These are phyloP conservation scores for Coenonympha arcania DNA, from an alignment of 2,888 invertebrate species.

Conservation along the genomic window DNA sequence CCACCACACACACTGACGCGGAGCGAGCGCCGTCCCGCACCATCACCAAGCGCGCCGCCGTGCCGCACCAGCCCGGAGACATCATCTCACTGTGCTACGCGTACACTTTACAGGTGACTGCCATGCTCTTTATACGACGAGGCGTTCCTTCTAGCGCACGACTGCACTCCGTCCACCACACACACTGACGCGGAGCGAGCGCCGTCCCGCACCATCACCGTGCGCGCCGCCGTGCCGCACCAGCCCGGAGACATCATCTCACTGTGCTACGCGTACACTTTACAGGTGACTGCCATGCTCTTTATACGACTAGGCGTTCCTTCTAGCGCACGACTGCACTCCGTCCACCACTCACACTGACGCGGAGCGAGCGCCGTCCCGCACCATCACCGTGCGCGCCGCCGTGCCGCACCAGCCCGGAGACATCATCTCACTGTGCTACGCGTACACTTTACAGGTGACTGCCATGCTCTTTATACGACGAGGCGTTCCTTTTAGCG, in stretches of 20 bases:
- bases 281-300: slow-evolving; percentile 76
- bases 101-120: slow-evolving; percentile 78
- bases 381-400: slow-evolving; percentile 77
- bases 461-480: slow-evolving; percentile 76
- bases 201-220: slow-evolving; percentile 70
- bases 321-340: slow-evolving; percentile 83
- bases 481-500: slow-evolving; percentile 79
- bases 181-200: slow-evolving; percentile 78
- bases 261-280: slow-evolving; percentile 81
- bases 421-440: slow-evolving; percentile 79
- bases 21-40: slow-evolving; percentile 63
- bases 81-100: slow-evolving; percentile 82
- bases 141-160: slow-evolving; percentile 82
- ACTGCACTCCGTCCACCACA: slow-evolving; percentile 81
- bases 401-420: slow-evolving; percentile 72
- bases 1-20: slow-evolving; percentile 81
- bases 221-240: slow-evolving; percentile 77
- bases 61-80: slow-evolving; percentile 71
- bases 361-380: slow-evolving; percentile 64
- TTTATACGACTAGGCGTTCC: slow-evolving; percentile 80
- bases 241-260: slow-evolving; percentile 75
- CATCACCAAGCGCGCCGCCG: slow-evolving; percentile 77
- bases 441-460: slow-evolving; percentile 82
- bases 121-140: slow-evolving; percentile 78
- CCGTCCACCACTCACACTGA: slow-evolving; percentile 83